A percentile compares a stretch with the other conserved stretches of the same genome.
Conservation (phyloP, 1,140 invertebrate species). For the Aphaenogaster floridana region DNA sequence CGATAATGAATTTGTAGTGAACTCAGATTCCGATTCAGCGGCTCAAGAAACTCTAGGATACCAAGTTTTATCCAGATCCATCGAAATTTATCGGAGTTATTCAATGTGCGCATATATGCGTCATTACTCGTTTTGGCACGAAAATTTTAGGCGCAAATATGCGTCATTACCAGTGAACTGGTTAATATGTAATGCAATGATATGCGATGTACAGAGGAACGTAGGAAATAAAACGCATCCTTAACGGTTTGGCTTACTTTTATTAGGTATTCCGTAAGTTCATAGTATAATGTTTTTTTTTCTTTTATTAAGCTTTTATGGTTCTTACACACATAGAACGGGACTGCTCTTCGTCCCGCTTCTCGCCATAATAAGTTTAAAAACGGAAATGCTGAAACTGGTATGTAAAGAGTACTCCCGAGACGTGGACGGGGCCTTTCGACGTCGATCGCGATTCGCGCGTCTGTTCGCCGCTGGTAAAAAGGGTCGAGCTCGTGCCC, state of each 20-base stretch:
- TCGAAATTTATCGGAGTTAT: no score
- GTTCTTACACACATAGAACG: conserved; percentile 86
- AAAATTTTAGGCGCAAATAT: no score
- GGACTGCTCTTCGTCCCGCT: conserved; percentile 80
- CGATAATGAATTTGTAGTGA: no score
- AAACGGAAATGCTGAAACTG: conserved; percentile 79
- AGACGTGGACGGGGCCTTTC: conserved; percentile 63
- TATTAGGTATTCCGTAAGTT: conserved; percentile 87
- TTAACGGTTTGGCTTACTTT: conserved; percentile 87
- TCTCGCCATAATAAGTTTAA: conserved; percentile 80
- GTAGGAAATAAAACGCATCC: conserved; percentile 38
- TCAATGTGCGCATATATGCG: no score
- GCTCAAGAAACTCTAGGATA: no score
- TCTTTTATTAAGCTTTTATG: conserved; percentile 86
- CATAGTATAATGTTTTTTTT: conserved; percentile 87
- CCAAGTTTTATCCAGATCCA: no score
- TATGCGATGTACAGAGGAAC: neutral
- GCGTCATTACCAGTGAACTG: no score
- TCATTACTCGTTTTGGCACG: no score
- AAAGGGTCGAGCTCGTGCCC: neutral
- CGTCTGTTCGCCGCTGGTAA: neutral
- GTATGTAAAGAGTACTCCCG: conserved; percentile 73
- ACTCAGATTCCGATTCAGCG: no score
- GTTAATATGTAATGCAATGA: no score
- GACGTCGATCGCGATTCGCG: conserved; percentile 29